A percentile compares a stretch with the other conserved stretches of the same genome.
Conservation (phyloP, 2,797 vertebrate genomes). For the Malacoctenus gilli region DNA sequence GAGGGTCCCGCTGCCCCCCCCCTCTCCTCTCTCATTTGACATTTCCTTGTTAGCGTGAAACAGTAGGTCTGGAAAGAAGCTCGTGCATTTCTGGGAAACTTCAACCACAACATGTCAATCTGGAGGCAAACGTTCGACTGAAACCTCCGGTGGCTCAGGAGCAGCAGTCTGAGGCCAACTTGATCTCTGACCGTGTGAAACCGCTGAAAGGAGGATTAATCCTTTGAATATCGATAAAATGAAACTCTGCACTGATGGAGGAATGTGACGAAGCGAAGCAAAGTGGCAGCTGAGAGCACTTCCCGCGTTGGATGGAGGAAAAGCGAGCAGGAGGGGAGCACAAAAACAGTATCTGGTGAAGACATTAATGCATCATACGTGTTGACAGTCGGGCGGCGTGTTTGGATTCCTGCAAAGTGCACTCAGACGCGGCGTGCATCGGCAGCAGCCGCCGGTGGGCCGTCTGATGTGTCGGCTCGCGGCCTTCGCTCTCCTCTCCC, state of each 20-base stretch:
- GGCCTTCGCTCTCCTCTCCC: constrained; percentile 50
- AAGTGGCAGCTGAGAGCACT: constrained; percentile 48
- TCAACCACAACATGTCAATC: background rate
- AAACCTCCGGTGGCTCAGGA: background rate
- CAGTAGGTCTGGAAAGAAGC: background rate
- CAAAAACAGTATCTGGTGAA: constrained; percentile 23
- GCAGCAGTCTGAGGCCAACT: background rate
- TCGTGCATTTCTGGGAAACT: background rate
- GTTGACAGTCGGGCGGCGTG: constrained; percentile 64
- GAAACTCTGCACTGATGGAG: constrained; percentile 9
- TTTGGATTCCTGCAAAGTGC: constrained; percentile 64
- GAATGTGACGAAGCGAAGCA: constrained; percentile 34
- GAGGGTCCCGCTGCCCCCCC: too few species aligned
- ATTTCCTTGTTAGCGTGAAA: too few species aligned
- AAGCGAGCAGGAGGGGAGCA: constrained; percentile 19
- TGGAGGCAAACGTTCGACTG: background rate
- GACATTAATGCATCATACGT: constrained; percentile 50
- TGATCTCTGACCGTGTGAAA: constrained; percentile 4
- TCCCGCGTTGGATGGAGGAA: constrained; percentile 13
- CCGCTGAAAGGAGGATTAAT: background rate
- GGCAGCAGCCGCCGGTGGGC: too few species aligned
- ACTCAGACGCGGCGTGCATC: constrained; percentile 51
- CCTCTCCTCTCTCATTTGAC: too few species aligned
- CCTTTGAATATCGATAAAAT: constrained; percentile 14
- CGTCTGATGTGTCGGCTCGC: constrained; percentile 65